These are phyloP conservation scores for Parnassius glacialis DNA, from an alignment of 2,888 invertebrate species.

Conservation along the genomic window DNA sequence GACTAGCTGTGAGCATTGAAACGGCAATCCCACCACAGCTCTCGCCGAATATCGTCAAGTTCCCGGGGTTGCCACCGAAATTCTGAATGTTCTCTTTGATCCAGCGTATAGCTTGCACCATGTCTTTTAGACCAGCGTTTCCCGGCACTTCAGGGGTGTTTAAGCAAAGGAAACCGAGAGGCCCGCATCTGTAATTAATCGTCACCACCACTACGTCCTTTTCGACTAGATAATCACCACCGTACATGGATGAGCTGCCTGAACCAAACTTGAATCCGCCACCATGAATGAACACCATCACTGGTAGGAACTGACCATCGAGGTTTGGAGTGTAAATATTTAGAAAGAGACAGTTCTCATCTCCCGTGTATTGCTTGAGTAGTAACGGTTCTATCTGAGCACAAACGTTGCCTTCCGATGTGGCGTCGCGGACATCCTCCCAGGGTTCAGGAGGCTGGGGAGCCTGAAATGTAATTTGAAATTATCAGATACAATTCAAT, in stretches of 20 bases:
- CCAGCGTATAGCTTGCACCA: conserved; percentile 65
- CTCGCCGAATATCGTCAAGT: conserved; percentile 67
- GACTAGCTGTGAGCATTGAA: conserved; percentile 60
- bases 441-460: conserved; percentile 80
- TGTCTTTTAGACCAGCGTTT: conserved; percentile 69
- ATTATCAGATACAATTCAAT: too few relatives aligned
- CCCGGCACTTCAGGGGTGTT: conserved; percentile 72
- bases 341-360: conserved; percentile 85
- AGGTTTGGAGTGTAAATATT: conserved; percentile 84
- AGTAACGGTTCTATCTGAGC: conserved; percentile 76
- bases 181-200: conserved; percentile 77
- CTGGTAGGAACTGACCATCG: conserved; percentile 71
- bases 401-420: conserved; percentile 81
- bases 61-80: conserved; percentile 68
- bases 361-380: conserved; percentile 69
- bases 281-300: conserved; percentile 81
- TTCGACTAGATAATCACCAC: conserved; percentile 78
- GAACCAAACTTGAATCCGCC: conserved; percentile 78
- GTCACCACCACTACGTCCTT: conserved; percentile 81
- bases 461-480: conserved; percentile 59
- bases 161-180: conserved; percentile 64
- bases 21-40: conserved; percentile 58
- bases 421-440: conserved; percentile 82
- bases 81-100: conserved; percentile 64
- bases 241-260: conserved; percentile 69